Conservation (phyloP, 2,797 vertebrate species). For the Aphelocoma californica region DNA sequence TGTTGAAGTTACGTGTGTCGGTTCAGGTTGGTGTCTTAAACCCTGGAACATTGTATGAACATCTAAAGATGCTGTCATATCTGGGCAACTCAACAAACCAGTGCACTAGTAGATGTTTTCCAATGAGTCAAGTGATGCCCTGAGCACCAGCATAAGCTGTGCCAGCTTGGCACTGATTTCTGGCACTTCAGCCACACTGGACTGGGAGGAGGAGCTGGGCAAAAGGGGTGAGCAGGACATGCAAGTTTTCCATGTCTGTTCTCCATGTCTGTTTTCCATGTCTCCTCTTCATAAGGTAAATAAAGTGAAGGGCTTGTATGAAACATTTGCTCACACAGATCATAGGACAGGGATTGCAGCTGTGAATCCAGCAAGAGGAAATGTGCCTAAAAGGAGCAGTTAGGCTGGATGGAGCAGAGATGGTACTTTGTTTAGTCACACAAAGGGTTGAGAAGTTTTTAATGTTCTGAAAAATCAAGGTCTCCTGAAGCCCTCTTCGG, state of each 20-base stretch:
- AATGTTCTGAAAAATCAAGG: background rate
- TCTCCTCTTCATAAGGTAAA: background rate
- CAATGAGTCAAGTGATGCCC: background rate
- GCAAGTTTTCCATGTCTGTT: fast-evolving
- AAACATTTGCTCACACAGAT: background rate
- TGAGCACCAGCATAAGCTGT: background rate
- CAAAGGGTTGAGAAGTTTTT: background rate
- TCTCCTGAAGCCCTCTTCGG: background rate
- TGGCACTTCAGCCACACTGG: background rate
- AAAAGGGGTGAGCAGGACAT: background rate
- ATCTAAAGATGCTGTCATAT: fast-evolving
- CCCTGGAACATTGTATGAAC: background rate
- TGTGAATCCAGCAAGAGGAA: background rate
- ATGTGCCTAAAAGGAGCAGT: background rate
- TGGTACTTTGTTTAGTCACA: background rate
- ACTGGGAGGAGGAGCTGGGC: background rate
- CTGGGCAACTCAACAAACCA: background rate
- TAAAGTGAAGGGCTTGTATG: background rate
- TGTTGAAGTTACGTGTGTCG: background rate
- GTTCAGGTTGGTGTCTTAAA: background rate
- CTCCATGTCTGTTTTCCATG: background rate
- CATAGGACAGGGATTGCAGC: background rate
- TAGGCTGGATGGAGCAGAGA: background rate
- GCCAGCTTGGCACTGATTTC: background rate
- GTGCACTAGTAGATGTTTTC: background rate